Percentiles rank a stretch among this genome's conserved stretches.
These are phyloP conservation scores for Amphiduros pacificus DNA, from an alignment of 2,888 invertebrate genomes.

Conservation along the genomic window DNA sequence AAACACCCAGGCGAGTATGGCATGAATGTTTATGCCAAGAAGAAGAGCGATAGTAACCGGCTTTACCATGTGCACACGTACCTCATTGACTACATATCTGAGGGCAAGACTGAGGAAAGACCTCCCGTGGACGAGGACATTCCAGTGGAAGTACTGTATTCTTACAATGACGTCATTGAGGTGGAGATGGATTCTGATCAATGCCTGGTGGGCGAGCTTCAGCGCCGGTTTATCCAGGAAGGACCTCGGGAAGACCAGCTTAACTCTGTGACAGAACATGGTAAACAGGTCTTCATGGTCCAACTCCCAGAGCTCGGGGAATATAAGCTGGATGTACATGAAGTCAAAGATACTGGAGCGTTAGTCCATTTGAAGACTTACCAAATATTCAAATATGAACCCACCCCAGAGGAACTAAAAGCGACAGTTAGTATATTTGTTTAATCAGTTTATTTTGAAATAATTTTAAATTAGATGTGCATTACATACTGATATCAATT, in stretches of 20 bases:
- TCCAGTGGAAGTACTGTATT: neutral
- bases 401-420: too few relatives aligned
- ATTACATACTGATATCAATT: too few relatives aligned
- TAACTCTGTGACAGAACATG: constrained; percentile 30
- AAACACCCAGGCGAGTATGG: constrained; percentile 49
- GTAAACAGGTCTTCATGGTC: constrained; percentile 38
- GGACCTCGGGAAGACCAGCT: constrained; percentile 37
- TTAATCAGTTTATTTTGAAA: too few relatives aligned
- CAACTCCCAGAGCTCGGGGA: constrained; percentile 48
- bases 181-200: too few relatives aligned
- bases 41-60: constrained; percentile 27
- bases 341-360: constrained; percentile 11
- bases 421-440: too few relatives aligned
- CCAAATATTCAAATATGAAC: constrained; percentile 6
- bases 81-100: constrained; percentile 1
- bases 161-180: too few relatives aligned
- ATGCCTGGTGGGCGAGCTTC: constrained; percentile 38
- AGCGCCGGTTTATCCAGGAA: constrained; percentile 45
- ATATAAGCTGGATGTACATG: constrained; percentile 46
- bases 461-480: too few relatives aligned
- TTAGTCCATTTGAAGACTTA: constrained; percentile 7
- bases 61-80: constrained; percentile 26
- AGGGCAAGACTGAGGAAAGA: neutral
- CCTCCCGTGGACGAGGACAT: neutral
- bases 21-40: constrained; percentile 48